phyloP scores from a whole-genome alignment of 2,113 vertebrate species.

The Sorex araneus region DNA sequence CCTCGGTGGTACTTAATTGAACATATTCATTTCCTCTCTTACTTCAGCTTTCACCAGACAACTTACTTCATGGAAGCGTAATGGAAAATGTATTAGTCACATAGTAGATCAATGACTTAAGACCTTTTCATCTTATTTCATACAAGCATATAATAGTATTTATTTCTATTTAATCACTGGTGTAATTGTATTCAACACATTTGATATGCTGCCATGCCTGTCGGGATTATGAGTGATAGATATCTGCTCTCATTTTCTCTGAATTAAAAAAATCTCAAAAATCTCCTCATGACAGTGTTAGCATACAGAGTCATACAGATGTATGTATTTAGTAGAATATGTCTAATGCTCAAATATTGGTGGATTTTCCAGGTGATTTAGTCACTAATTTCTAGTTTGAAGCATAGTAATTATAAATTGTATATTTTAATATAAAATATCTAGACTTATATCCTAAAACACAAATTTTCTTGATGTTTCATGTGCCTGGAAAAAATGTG shows the following conservation, averaged over 20 bases:
- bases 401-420: background rate
- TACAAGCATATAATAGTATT: background rate
- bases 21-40: background rate
- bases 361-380: background rate
- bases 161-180: background rate
- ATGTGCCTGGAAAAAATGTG: background rate
- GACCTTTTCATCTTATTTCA: background rate
- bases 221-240: background rate
- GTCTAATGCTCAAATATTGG: background rate
- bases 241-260: background rate
- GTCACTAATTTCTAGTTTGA: background rate
- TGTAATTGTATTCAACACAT: background rate
- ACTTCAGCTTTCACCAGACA: background rate
- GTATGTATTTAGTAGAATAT: background rate
- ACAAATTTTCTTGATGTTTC: background rate
- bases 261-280: background rate
- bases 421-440: background rate
- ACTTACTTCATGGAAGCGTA: background rate
- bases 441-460: background rate
- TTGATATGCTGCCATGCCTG: background rate
- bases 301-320: background rate
- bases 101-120: background rate
- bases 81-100: background rate
- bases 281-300: background rate
- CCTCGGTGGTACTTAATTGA: constrained; percentile 9